Percentiles rank a stretch among this genome's conserved stretches.
These are phyloP conservation scores for Apodemia hepburni DNA, from an alignment of 2,888 invertebrate genomes.

Conservation along the genomic window DNA sequence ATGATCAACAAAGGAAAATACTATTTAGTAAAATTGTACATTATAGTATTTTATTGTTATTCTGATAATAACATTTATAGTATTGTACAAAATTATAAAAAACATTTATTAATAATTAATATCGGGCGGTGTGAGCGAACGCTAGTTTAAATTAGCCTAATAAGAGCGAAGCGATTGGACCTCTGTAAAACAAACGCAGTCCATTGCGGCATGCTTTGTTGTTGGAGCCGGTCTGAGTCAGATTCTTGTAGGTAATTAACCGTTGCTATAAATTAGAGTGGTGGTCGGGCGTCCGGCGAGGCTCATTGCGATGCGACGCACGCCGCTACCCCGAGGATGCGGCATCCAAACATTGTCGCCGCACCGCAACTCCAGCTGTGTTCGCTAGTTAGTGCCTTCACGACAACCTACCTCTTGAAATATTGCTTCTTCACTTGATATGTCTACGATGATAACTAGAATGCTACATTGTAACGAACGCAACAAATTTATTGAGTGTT, in stretches of 20 bases:
- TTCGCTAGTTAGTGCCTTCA: conserved; percentile 62
- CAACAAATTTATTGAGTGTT: too few relatives aligned
- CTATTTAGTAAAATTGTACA: too few relatives aligned
- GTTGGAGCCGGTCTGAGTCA: conserved; percentile 49
- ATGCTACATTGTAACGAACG: too few relatives aligned
- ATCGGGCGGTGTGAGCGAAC: background rate
- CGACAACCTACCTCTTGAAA: conserved; percentile 55
- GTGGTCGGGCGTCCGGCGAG: conserved; percentile 34
- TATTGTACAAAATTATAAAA: too few relatives aligned
- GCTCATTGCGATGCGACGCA: conserved; percentile 58
- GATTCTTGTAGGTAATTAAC: conserved; percentile 71
- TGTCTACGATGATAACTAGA: background rate
- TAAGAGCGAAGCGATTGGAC: conserved; percentile 14
- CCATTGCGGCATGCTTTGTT: conserved; percentile 27
- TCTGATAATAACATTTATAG: too few relatives aligned
- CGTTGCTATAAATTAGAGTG: conserved; percentile 66
- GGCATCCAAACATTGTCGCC: conserved; percentile 66
- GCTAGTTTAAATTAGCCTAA: conserved; percentile 13
- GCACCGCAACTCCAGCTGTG: conserved; percentile 67
- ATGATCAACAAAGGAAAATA: too few relatives aligned
- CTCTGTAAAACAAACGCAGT: conserved; percentile 19
- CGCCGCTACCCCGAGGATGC: conserved; percentile 52
- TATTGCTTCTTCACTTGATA: conserved; percentile 36
- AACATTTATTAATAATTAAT: too few relatives aligned
- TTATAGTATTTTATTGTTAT: too few relatives aligned